Base-by-base conservation (phyloP, 2,113 vertebrate genomes). In the Riparia riparia region DNA sequence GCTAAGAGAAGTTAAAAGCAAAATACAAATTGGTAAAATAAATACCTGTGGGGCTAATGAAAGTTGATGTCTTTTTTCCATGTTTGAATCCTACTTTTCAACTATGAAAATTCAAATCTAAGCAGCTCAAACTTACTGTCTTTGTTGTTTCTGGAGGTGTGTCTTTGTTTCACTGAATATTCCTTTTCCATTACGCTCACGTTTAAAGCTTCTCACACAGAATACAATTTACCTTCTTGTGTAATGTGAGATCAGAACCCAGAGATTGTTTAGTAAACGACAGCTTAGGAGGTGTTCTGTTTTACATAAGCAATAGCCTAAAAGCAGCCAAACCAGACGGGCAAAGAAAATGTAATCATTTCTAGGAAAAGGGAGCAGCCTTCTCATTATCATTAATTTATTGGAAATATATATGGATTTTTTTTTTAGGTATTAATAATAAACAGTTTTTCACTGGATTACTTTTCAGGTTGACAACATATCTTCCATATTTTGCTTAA, bases 251-350 rank as follows among this genome's bases (percentile, higher is more conserved):
- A 96, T 92, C 63, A 94, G 93, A 96, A 97, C 86, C 88, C 72
- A 92, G 83, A 86, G 80, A 93, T 65, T 96, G 88, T 97, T 90
- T 95, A 94, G 90, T 93, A 96, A 96, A 96, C 5, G 20, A 93
- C 0, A 1, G 88, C 61, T 94, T 90, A 95, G 93, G 96, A 93
- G 90, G 76, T 92, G 72, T 90, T 93, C 90, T 97, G 90, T 94
- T 97, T 97, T 97, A 95, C 89, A 92, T 93, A 96, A 95, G 86
- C 90, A 96, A 86, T 95, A 90, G 77, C 72, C 69, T 60, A 78
- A 93, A 96, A 96, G 86, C 88, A 85, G 82, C 70, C 74, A 93
- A 94, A 95, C 90, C 87, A 89, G 77, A 94, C 88, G 29, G 73
- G 74, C 89, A 82, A 86, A 92, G 47, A 94, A 72, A 91, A 86